Conservation (phyloP, 2,888 invertebrate species). For the Macaria notata region DNA sequence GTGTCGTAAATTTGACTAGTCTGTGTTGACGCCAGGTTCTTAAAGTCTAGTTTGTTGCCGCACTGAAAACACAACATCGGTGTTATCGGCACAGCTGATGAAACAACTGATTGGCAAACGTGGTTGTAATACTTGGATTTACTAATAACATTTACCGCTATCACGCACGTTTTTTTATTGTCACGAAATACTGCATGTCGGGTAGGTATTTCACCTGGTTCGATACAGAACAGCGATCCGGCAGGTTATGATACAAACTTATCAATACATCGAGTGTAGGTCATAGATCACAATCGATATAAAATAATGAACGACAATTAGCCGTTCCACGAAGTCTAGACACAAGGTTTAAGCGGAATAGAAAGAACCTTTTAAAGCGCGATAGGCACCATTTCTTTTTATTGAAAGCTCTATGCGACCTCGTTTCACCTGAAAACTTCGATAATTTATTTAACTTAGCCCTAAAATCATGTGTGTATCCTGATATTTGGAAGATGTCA, state of each 20-base stretch:
- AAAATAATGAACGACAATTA: no score
- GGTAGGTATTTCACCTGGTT: no score
- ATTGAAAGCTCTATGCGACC: constrained; percentile 9
- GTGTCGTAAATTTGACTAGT: no score
- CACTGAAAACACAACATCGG: constrained; percentile 1
- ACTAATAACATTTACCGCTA: constrained; percentile 7
- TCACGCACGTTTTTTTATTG: constrained; percentile 1
- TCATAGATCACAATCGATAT: neutral
- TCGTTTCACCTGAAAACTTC: constrained; percentile 7
- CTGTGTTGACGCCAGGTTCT: no score
- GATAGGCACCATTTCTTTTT: constrained; percentile 7
- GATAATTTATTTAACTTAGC: no score
- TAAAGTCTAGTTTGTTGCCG: no score
- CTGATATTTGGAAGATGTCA: no score
- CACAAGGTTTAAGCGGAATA: neutral
- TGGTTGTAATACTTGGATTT: neutral
- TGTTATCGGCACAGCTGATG: constrained; percentile 14
- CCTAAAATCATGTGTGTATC: no score
- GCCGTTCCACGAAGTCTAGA: constrained; percentile 5
- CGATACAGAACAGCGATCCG: no score
- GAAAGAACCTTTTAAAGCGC: constrained; percentile 1
- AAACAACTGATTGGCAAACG: constrained; percentile 7
- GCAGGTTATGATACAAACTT: no score
- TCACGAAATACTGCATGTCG: neutral
- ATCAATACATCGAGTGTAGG: no score